These are phyloP conservation scores for Drosophila suzukii DNA, from an alignment of 1,140 invertebrate species.

Conservation along the genomic window DNA sequence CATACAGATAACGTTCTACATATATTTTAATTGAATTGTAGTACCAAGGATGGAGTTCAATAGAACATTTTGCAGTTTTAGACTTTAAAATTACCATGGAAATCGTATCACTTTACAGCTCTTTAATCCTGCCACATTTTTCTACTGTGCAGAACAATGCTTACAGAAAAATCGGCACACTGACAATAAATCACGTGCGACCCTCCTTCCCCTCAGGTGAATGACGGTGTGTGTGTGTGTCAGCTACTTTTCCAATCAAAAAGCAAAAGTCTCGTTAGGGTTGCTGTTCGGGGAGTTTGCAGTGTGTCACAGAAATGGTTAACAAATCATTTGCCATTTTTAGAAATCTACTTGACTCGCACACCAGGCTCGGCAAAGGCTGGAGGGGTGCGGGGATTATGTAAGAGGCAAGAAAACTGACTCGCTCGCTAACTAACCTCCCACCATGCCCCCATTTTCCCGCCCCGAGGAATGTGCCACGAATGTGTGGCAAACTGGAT, in stretches of 20 bases:
- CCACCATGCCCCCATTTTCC: conserved; percentile 1
- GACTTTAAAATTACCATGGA: background rate
- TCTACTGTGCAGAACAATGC: conserved; percentile 22
- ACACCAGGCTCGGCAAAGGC: conserved; percentile 8
- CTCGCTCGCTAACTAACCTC: conserved; percentile 57
- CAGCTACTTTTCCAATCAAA: conserved; percentile 55
- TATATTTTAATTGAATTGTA: too few relatives aligned
- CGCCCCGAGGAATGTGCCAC: conserved; percentile 24
- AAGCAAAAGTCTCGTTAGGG: conserved; percentile 54
- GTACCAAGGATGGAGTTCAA: too few relatives aligned
- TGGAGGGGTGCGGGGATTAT: conserved; percentile 35
- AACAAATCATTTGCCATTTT: conserved; percentile 79
- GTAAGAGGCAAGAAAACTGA: conserved; percentile 53
- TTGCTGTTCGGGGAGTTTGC: conserved; percentile 19
- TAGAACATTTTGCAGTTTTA: too few relatives aligned
- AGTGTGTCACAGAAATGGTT: conserved; percentile 53
- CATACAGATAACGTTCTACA: too few relatives aligned
- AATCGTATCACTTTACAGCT: background rate
- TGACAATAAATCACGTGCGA: conserved; percentile 75
- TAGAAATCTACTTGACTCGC: conserved; percentile 73
- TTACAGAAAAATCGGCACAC: conserved; percentile 56
- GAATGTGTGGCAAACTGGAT: conserved; percentile 60
- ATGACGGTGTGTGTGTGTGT: conserved; percentile 25
- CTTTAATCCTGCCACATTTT: background rate
- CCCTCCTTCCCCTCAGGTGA: conserved; percentile 35